phyloP scores from a whole-genome alignment of 1,140 invertebrate genomes.

The Drosophila baimaii region DNA sequence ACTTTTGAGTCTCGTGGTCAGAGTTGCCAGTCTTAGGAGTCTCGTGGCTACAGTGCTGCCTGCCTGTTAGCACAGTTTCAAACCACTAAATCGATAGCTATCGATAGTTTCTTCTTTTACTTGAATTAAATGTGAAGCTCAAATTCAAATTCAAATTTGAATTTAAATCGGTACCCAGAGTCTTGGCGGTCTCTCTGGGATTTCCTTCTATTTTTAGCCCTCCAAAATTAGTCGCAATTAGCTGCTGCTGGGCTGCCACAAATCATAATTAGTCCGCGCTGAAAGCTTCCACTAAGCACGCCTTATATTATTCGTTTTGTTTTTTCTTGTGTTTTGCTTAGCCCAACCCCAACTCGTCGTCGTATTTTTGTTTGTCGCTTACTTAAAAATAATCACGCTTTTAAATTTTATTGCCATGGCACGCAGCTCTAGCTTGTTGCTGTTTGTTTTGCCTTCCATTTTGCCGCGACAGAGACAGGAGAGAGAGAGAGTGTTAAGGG shows the following conservation, averaged over 20 bases:
- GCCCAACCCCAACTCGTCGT: background rate
- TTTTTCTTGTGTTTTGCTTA: background rate
- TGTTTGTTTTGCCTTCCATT: conserved; percentile 40
- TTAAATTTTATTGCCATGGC: conserved; percentile 71
- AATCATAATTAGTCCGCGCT: conserved; percentile 67
- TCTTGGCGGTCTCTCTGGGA: background rate
- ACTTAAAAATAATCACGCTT: conserved; percentile 69
- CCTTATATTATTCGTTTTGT: conserved; percentile 3
- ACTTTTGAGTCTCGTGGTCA: no score
- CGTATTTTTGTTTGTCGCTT: conserved; percentile 21
- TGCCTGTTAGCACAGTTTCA: no score
- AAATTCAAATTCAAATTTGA: conserved; percentile 11
- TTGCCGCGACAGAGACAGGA: conserved; percentile 7
- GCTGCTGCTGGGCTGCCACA: conserved; percentile 56
- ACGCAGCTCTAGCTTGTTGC: conserved; percentile 57
- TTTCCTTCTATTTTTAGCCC: conserved; percentile 18
- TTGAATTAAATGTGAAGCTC: background rate
- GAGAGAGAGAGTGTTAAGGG: conserved; percentile 26
- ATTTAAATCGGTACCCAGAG: background rate
- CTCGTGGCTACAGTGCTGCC: no score
- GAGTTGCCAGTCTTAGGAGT: no score
- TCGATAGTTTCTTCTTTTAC: conserved; percentile 7
- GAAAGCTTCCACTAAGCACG: conserved; percentile 26
- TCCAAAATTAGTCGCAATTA: conserved; percentile 70
- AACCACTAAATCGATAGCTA: no score